These are phyloP conservation scores for Acrobasis consociella DNA, from an alignment of 2,888 invertebrate species.

Conservation along the genomic window DNA sequence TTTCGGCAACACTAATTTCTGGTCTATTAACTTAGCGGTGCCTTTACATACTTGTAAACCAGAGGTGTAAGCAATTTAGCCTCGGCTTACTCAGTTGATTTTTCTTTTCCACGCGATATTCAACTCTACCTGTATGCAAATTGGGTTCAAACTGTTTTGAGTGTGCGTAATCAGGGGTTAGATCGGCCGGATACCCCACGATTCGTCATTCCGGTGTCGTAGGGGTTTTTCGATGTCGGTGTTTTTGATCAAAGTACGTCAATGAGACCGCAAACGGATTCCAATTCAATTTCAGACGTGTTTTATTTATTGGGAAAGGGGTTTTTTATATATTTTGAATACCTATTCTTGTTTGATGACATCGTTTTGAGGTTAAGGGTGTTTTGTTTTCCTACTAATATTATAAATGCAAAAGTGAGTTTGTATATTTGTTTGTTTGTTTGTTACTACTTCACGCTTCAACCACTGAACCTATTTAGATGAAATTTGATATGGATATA, in stretches of 20 bases:
- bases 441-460: too few relatives aligned
- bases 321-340: too few relatives aligned
- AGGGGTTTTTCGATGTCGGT: conserved; percentile 3
- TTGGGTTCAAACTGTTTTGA: not conserved
- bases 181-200: conserved; percentile 17
- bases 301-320: not conserved
- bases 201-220: conserved; percentile 11
- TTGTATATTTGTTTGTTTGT: too few relatives aligned
- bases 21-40: too few relatives aligned
- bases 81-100: not conserved
- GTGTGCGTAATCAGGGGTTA: conserved; percentile 1
- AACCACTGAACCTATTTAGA: too few relatives aligned
- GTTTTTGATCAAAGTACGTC: conserved; percentile 8
- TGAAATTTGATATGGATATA: too few relatives aligned
- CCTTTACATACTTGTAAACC: conserved; percentile 6
- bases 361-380: too few relatives aligned
- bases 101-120: not conserved
- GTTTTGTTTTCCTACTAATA: too few relatives aligned
- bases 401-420: too few relatives aligned
- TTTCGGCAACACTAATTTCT: too few relatives aligned
- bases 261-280: conserved; percentile 5
- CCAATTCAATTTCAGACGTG: conserved; percentile 12
- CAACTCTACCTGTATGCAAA: not conserved
- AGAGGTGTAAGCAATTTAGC: conserved; percentile 17
- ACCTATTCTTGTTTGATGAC: not conserved